These are phyloP conservation scores for Apocheima hispidaria DNA, from an alignment of 2,888 invertebrate genomes.

Conservation along the genomic window DNA sequence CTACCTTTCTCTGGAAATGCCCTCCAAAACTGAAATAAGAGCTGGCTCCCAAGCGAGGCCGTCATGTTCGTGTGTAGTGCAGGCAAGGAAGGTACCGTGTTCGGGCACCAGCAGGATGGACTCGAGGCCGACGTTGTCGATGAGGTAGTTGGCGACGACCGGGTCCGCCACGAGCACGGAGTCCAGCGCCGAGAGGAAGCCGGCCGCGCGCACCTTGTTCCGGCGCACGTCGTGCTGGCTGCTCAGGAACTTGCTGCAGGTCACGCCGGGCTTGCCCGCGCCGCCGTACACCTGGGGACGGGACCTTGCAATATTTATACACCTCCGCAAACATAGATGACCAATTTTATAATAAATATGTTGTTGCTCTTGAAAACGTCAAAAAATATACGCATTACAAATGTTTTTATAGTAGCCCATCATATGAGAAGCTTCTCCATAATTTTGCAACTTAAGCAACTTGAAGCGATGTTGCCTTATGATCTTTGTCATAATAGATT, in stretches of 20 bases:
- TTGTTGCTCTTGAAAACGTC: no score
- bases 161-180: constrained; percentile 91
- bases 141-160: constrained; percentile 93
- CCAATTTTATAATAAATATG: no score
- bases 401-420: no score
- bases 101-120: constrained; percentile 91
- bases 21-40: neutral
- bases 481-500: no score
- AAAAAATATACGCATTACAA: no score
- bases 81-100: constrained; percentile 68
- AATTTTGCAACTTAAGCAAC: no score
- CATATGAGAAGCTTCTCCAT: no score
- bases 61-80: no score
- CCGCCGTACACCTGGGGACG: constrained; percentile 65
- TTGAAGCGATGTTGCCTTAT: no score
- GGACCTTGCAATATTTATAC: neutral
- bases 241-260: constrained; percentile 88
- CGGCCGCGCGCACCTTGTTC: constrained; percentile 72
- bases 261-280: constrained; percentile 85
- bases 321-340: no score
- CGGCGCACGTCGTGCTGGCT: constrained; percentile 79
- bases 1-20: no score
- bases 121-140: constrained; percentile 92
- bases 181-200: constrained; percentile 87
- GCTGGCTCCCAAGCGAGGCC: neutral